Evolutionary conservation across 2,797 vertebrate genomes (phyloP).

Genomic region (Halcyon leucocephala): DNA sequence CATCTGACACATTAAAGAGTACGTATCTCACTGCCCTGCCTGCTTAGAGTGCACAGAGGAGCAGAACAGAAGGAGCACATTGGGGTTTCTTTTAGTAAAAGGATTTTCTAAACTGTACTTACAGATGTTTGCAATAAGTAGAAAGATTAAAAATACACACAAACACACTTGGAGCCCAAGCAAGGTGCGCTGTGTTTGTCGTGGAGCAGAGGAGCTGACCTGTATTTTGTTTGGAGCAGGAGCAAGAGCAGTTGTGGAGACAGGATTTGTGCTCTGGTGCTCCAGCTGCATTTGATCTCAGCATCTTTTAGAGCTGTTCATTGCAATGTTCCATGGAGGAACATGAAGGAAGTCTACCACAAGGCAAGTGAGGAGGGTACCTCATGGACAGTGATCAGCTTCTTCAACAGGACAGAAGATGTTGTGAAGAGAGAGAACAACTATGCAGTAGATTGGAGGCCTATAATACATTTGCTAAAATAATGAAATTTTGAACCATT

Average conservation of each 20-base stretch:
- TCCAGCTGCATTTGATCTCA: not conserved
- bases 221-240: not conserved
- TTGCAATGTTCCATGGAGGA: not conserved
- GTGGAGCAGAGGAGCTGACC: not conserved
- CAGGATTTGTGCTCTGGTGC: not conserved
- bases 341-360: accelerated
- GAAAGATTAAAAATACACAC: not conserved
- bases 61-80: not conserved
- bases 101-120: not conserved
- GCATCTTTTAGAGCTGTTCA: not conserved
- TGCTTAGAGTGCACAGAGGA: not conserved
- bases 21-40: not conserved
- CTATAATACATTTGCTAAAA: not conserved
- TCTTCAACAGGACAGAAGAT: not conserved
- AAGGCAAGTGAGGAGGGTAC: not conserved
- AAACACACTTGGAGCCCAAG: not conserved
- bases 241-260: not conserved
- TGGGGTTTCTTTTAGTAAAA: not conserved
- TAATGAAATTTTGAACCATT: not conserved
- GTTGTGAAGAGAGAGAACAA: not conserved
- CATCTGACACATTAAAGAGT: not conserved
- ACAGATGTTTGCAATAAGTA: not conserved
- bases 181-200: not conserved
- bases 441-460: not conserved
- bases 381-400: not conserved